Evolutionary conservation across 2,888 invertebrate species (phyloP), one percentile per base, ranked within the genome.

Genomic region (Meiosimyza platycephala): DNA sequence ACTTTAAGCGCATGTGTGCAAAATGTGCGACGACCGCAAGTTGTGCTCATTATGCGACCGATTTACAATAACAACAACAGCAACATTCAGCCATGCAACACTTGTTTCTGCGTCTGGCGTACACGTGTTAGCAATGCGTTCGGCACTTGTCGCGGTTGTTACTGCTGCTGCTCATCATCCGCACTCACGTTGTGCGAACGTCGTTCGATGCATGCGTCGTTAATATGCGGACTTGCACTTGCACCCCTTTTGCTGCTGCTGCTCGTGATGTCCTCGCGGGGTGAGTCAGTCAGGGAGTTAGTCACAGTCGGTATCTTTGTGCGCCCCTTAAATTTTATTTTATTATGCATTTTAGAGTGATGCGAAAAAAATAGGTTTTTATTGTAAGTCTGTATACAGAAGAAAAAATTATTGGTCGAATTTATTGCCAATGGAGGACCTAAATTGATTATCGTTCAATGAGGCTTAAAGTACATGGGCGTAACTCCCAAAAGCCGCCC

Each of bases 1-100:
- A 47, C 50, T 59, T 48, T 64, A 16, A 18, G 72, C 68, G 64
- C 72, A 69, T 72, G 72, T 75, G 71, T 71, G 52, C 66, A 68
- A 71, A 76, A 75, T 40, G 40, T 76, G 82, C 80, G 78, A 80
- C 80, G 79, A 79, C 79, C 73, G 76, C 72, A 59, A 59, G 57
- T 59, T 57, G 48, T 28, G 59, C 60, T 69, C 69, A 52, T 60
- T 69, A 69, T 33, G 59, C 15, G 51, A 40, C 9, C 15, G 51
- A 40, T 2, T 7, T 40, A 40, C 40, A 40, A 40, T 1, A 40
- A 9, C 6, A 9, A 40, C 40, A 40, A 40, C 6, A 40, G 1
- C 6, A 9, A 6, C 6, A 40, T 6, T 40, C 40, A 40, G 9
- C 40, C 40, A 40, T 40, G 9, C 40, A 40, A 51, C 69, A 69